These are phyloP conservation scores for Probaryconus sp. DNA, from an alignment of 1,140 invertebrate genomes.

Conservation along the genomic window DNA sequence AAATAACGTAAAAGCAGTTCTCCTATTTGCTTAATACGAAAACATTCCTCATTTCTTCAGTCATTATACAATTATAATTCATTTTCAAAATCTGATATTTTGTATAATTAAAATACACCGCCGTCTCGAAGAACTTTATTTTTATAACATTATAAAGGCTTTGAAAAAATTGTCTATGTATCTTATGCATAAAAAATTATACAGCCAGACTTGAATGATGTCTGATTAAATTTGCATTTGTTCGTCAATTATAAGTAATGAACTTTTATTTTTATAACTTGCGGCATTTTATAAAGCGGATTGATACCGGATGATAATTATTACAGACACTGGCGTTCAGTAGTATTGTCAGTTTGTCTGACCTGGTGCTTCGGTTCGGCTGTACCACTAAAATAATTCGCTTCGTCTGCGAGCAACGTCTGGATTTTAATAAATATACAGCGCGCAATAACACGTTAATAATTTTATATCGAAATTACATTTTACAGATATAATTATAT, in stretches of 20 bases:
- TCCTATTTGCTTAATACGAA: too few relatives aligned
- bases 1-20: too few relatives aligned
- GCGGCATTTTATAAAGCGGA: slow-evolving; percentile 14
- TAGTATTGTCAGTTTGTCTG: slow-evolving; percentile 17
- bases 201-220: too few relatives aligned
- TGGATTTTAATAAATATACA: too few relatives aligned
- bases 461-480: too few relatives aligned
- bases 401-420: slow-evolving; percentile 13
- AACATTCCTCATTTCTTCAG: too few relatives aligned
- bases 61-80: neutral
- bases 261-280: slow-evolving; percentile 25
- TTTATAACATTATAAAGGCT: too few relatives aligned
- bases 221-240: slow-evolving; percentile 1
- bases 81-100: neutral
- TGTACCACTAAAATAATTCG: slow-evolving; percentile 41
- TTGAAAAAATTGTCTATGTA: too few relatives aligned
- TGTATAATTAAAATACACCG: neutral
- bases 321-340: neutral
- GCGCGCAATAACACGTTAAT: too few relatives aligned
- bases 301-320: slow-evolving; percentile 38
- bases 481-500: too few relatives aligned
- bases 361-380: slow-evolving; percentile 32
- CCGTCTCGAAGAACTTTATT: too few relatives aligned
- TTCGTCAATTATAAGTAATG: slow-evolving; percentile 9
- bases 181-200: too few relatives aligned